Conservation (phyloP, 1,140 invertebrate species). For the Heliconius hewitsoni region DNA sequence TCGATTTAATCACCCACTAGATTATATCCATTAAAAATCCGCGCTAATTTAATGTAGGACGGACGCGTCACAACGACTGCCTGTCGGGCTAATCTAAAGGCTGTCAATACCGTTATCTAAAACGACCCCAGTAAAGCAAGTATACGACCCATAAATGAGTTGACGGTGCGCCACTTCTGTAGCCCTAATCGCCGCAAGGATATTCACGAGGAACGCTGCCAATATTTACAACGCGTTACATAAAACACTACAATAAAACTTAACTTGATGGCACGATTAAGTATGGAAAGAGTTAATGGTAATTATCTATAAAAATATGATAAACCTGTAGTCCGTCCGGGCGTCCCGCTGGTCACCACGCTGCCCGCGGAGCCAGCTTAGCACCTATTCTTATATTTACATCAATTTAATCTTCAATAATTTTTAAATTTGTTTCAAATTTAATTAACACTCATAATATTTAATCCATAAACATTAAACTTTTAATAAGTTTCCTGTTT, state of each 20-base stretch:
- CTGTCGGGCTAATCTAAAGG: slow-evolving; percentile 59
- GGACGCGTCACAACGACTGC: slow-evolving; percentile 50
- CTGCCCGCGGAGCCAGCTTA: slow-evolving; percentile 14
- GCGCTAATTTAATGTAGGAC: slow-evolving; percentile 59
- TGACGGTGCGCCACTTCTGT: slow-evolving; percentile 49
- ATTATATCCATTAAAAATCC: slow-evolving; percentile 11
- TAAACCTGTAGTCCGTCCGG: slow-evolving; percentile 47
- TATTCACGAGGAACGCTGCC: slow-evolving; percentile 51
- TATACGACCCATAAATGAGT: slow-evolving; percentile 68
- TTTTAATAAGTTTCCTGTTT: slow-evolving; percentile 14
- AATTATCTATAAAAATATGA: slow-evolving; percentile 59
- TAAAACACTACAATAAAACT: slow-evolving; percentile 63
- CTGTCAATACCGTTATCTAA: slow-evolving; percentile 68
- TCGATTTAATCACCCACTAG: not conserved
- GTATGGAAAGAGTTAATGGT: slow-evolving; percentile 53
- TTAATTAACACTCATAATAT: slow-evolving; percentile 6
- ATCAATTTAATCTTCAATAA: not conserved
- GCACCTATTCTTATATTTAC: slow-evolving; percentile 1
- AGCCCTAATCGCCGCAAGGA: slow-evolving; percentile 52
- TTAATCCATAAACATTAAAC: not conserved
- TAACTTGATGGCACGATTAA: slow-evolving; percentile 50
- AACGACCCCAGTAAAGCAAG: slow-evolving; percentile 60
- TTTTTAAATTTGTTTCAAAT: not conserved
- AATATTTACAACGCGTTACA: slow-evolving; percentile 58
- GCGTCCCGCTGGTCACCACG: slow-evolving; percentile 35